A percentile compares a stretch with the other conserved stretches of the same genome.
phyloP scores from a whole-genome alignment of 2,888 invertebrate species.

The Agrotis segetum region DNA sequence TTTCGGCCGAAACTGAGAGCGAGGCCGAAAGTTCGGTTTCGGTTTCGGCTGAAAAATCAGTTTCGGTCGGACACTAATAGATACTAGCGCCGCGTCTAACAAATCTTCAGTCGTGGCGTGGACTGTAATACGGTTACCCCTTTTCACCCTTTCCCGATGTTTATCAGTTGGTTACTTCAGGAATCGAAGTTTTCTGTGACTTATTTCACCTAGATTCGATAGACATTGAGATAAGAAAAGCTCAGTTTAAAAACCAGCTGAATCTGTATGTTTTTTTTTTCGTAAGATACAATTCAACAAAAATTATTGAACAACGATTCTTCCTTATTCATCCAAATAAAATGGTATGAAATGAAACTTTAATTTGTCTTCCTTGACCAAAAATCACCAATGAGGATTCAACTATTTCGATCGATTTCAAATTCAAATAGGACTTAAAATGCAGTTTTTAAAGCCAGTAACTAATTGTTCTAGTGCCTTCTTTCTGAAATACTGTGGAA shows the following conservation, averaged over 20 bases:
- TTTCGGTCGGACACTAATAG: no score
- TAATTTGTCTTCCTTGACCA: not conserved
- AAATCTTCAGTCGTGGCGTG: no score
- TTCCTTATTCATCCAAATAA: not conserved
- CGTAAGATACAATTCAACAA: not conserved
- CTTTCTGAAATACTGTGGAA: conserved; percentile 16
- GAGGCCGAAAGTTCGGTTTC: no score
- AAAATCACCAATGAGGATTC: not conserved
- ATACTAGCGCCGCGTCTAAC: no score
- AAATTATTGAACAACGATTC: not conserved
- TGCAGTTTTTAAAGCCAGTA: conserved; percentile 13
- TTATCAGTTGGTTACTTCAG: no score
- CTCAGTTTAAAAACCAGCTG: not conserved
- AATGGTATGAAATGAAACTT: not conserved
- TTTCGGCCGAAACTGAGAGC: no score
- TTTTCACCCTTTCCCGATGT: no score
- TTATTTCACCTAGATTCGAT: not conserved
- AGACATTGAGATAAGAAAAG: no score
- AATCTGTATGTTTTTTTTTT: not conserved
- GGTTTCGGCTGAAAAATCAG: no score
- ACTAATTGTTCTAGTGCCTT: conserved; percentile 12
- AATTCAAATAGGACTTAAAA: not conserved
- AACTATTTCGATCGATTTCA: not conserved
- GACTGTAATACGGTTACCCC: no score
- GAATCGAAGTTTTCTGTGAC: not conserved